Conservation (phyloP, 2,888 invertebrate genomes). For the Callyntrura sp. region DNA sequence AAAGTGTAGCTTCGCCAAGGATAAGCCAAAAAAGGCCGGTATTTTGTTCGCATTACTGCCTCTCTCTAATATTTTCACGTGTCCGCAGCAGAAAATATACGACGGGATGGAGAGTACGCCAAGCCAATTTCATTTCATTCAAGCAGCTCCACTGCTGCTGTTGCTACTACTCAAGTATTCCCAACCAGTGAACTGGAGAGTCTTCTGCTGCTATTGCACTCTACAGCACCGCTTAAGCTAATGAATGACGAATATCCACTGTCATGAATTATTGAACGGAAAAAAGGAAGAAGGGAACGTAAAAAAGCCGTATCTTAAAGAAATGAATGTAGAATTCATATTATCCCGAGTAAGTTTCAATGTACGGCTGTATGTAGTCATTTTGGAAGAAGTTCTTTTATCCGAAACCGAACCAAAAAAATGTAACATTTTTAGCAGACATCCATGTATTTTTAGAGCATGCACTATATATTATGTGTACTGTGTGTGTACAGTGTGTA, state of each 20-base stretch:
- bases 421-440: background rate
- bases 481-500: background rate
- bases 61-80: conserved; percentile 24
- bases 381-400: conserved; percentile 64
- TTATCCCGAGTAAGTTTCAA: too few species aligned
- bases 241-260: conserved; percentile 54
- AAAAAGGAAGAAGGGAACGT: conserved; percentile 29
- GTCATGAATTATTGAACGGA: conserved; percentile 67
- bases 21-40: background rate
- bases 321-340: conserved; percentile 3
- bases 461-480: conserved; percentile 31
- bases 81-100: conserved; percentile 15
- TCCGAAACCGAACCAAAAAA: conserved; percentile 2
- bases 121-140: conserved; percentile 45
- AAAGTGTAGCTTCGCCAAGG: background rate
- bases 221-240: conserved; percentile 50
- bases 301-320: conserved; percentile 47
- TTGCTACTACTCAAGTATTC: background rate
- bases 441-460: conserved; percentile 4
- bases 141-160: background rate
- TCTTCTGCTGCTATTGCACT: background rate
- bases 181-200: conserved; percentile 6
- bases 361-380: conserved; percentile 37
- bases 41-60: background rate
- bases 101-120: background rate